Conservation (phyloP, 2,888 invertebrate genomes). For the Iselma pallidipennis region DNA sequence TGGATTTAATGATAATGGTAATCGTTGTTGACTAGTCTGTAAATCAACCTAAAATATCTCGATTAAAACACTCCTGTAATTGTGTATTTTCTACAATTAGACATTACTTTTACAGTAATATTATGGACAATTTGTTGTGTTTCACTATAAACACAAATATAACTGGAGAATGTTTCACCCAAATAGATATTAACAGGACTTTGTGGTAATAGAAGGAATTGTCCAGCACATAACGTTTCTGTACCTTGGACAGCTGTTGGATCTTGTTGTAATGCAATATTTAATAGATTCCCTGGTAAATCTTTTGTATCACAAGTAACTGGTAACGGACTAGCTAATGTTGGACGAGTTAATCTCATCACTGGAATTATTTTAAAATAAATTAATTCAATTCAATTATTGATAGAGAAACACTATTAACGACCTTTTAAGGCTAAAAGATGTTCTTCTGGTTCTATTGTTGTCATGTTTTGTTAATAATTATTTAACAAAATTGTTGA, state of each 20-base stretch:
- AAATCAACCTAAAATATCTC: conserved; percentile 73
- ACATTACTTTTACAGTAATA: conserved; percentile 75
- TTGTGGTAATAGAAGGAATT: conserved; percentile 91
- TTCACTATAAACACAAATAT: conserved; percentile 96
- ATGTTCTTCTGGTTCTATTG: conserved; percentile 50
- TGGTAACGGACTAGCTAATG: conserved; percentile 78
- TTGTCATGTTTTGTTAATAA: not conserved
- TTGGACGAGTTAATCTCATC: conserved; percentile 93
- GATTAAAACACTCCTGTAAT: not conserved
- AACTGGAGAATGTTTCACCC: conserved; percentile 98
- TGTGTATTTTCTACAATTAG: not conserved
- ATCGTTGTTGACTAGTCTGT: conserved; percentile 88
- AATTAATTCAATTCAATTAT: conserved; percentile 3
- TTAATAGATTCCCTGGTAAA: conserved; percentile 79
- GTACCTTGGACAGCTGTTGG: conserved; percentile 80
- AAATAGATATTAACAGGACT: conserved; percentile 98
- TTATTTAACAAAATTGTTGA: not conserved
- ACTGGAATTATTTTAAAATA: conserved; percentile 63
- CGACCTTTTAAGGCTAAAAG: conserved; percentile 49
- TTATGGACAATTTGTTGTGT: conserved; percentile 82
- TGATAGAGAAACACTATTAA: not conserved
- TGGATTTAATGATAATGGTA: conserved; percentile 74
- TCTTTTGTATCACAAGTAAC: conserved; percentile 85
- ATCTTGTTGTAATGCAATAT: conserved; percentile 78
- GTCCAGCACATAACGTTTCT: conserved; percentile 83